Evolutionary conservation across 2,113 vertebrate species (phyloP), one percentile per base, ranked within the genome.

Genomic region (Labrus mixtus): DNA sequence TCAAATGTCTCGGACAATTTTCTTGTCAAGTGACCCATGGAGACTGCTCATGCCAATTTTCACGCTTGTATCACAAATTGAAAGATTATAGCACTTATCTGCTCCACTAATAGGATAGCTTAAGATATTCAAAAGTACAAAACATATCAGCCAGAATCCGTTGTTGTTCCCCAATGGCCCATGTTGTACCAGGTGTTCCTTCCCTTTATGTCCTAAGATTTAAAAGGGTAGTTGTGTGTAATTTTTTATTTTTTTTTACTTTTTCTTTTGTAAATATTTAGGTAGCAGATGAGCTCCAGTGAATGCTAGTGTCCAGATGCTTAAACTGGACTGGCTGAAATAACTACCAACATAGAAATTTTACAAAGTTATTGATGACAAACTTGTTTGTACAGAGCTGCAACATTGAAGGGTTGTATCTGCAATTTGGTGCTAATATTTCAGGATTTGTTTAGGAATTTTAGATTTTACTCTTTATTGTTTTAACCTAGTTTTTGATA

Each of bases 81-180:
- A n/a, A n/a, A n/a, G n/a, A n/a, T n/a, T n/a, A n/a, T n/a, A n/a
- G n/a, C n/a, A n/a, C n/a, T n/a, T n/a, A n/a, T n/a, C n/a, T n/a
- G n/a, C n/a, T n/a, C n/a, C n/a, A n/a, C n/a, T n/a, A n/a, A n/a
- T 86, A 86, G 73, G 57, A 76, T 63, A 59, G 87, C 75, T 73
- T 68, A 75, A 75, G 20, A 82, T 68, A 71, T 81, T 79, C 73
- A 85, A 55, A 86, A 79, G 79, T 83, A 83, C 81, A 81, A 33
- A 17, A 90, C 91, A 92, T 92, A 93, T 92, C 89, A 91, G 81
- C 79, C 83, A 66, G 74, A 78, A 79, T 89, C 68, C 61, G 10
- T 57, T 50, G 61, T 85, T 75, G 48, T 90, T 81, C 85, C 63
- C 72, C 77, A 78, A 64, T 62, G 77, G 70, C 80, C 77, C 79